Evolutionary conservation across 2,113 vertebrate species (phyloP).

Genomic region (Pygoscelis adeliae): DNA sequence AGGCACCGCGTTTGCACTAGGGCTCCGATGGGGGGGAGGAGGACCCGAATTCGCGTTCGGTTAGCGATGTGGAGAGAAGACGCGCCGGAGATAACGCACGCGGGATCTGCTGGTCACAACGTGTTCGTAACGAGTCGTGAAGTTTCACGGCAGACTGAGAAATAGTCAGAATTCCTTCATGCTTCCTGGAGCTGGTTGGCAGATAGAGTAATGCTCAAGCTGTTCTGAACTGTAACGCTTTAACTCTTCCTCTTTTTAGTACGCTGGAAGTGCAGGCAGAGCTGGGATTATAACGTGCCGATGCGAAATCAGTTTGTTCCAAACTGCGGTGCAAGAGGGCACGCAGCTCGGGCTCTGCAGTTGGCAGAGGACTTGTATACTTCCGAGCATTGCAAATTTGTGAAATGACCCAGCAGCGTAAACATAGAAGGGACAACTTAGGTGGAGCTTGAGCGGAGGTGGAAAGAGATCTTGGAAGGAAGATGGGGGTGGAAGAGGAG

Average conservation of each 20-base stretch:
- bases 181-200: not conserved
- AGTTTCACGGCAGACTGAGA: not conserved
- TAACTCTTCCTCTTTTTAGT: not conserved
- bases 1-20: rapidly evolving
- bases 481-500: not conserved
- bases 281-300: rapidly evolving
- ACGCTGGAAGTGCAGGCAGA: not conserved
- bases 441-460: not conserved
- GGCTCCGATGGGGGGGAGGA: not conserved
- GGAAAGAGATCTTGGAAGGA: not conserved
- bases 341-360: not conserved
- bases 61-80: not conserved
- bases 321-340: not conserved
- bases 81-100: rapidly evolving
- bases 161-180: not conserved
- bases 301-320: not conserved
- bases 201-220: not conserved
- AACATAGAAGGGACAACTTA: not conserved
- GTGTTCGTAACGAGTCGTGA: not conserved
- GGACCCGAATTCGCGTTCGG: not conserved
- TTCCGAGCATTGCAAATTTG: not conserved
- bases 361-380: not conserved
- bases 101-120: not conserved
- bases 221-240: not conserved
- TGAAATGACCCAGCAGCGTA: not conserved